Evolutionary conservation across 2,888 invertebrate species (phyloP).

Genomic region (Conistra vaccinii): DNA sequence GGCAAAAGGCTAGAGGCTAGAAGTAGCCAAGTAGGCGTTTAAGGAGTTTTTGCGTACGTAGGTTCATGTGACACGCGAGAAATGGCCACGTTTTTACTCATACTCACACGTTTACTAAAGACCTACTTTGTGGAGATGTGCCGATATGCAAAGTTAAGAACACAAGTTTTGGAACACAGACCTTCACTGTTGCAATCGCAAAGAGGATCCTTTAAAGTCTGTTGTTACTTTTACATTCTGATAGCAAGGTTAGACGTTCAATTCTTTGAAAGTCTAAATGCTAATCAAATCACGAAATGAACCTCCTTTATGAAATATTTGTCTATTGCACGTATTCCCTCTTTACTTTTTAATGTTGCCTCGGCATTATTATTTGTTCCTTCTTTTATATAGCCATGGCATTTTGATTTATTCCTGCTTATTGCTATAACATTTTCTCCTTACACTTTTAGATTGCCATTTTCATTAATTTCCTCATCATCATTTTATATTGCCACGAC

Average conservation of each 20-base stretch:
- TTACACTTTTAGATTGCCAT: background rate
- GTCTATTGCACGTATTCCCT: constrained; percentile 4
- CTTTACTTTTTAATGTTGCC: background rate
- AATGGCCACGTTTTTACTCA: constrained; percentile 49
- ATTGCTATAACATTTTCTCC: background rate
- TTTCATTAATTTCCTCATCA: background rate
- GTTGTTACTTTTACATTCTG: constrained; percentile 49
- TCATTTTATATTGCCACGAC: background rate
- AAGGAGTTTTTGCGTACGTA: constrained; percentile 48
- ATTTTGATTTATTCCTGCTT: background rate
- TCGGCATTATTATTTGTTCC: background rate
- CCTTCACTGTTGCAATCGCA: constrained; percentile 43
- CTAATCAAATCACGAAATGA: constrained; percentile 38
- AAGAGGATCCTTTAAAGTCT: constrained; percentile 46
- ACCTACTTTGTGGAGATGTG: constrained; percentile 53
- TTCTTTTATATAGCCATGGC: background rate
- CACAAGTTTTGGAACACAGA: constrained; percentile 29
- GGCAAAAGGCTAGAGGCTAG: constrained; percentile 17
- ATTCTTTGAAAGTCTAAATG: constrained; percentile 36
- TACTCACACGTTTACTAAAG: constrained; percentile 31
- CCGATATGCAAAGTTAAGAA: constrained; percentile 52
- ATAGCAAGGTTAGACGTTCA: constrained; percentile 47
- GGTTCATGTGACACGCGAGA: constrained; percentile 33
- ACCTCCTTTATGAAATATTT: constrained; percentile 23
- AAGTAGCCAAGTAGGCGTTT: constrained; percentile 28